Evolutionary conservation across 1,140 invertebrate genomes (phyloP).

Genomic region (Eufriesea mexicana): DNA sequence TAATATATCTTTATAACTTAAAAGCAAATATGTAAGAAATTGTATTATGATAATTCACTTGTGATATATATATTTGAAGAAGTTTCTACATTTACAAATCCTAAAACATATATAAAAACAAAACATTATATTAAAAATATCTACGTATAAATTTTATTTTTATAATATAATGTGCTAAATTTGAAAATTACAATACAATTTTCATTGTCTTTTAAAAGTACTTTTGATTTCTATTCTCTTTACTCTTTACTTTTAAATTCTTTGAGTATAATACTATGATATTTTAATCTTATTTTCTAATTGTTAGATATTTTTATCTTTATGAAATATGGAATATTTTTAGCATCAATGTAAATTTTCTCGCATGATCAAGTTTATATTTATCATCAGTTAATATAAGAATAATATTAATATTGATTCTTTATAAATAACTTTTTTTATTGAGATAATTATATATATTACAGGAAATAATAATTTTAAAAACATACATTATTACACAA

Average conservation of each 20-base stretch:
- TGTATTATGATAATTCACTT: too few relatives aligned
- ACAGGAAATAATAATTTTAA: background rate
- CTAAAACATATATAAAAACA: background rate
- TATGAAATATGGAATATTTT: background rate
- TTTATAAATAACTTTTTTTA: background rate
- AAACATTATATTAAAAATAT: background rate
- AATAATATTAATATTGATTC: background rate
- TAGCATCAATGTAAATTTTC: background rate
- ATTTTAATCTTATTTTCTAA: background rate
- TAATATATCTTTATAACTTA: background rate
- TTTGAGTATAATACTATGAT: background rate
- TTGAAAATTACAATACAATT: background rate
- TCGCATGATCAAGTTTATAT: background rate
- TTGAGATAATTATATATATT: background rate
- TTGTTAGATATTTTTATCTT: background rate
- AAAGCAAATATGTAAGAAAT: too few relatives aligned
- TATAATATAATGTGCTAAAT: background rate
- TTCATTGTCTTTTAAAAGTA: too few relatives aligned
- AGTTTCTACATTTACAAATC: background rate
- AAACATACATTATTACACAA: background rate
- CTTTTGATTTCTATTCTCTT: background rate
- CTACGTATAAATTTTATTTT: background rate
- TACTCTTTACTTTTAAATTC: background rate
- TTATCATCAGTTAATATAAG: background rate
- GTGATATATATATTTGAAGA: background rate